Conservation (phyloP, 2,888 invertebrate genomes). For the Pristionchus japonicus region DNA sequence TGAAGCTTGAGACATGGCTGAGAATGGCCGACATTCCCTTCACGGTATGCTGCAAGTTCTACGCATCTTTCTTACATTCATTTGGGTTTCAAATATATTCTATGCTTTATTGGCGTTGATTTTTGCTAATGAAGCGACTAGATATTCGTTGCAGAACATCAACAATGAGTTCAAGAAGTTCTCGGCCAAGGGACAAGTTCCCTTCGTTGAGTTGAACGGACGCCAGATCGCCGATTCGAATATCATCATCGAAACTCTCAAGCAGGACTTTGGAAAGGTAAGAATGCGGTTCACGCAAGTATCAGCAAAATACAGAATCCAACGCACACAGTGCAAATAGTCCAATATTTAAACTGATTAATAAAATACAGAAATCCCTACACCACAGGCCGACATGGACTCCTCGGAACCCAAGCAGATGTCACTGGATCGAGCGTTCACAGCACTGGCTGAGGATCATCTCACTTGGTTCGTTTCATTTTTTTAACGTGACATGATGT, state of each 20-base stretch:
- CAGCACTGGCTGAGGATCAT: conserved; percentile 10
- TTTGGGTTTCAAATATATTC: no score
- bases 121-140: no score
- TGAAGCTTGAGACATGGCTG: conserved; percentile 42
- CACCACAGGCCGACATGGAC: neutral
- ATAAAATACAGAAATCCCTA: neutral
- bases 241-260: conserved; percentile 82
- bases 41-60: no score
- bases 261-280: conserved; percentile 39
- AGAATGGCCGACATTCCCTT: neutral
- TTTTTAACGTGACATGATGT: no score
- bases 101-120: no score
- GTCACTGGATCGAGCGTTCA: neutral
- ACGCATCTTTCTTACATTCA: no score
- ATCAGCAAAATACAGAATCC: no score
- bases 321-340: no score
- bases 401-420: conserved; percentile 1
- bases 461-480: neutral
- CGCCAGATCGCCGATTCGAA: conserved; percentile 93
- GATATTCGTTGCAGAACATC: conserved; percentile 69
- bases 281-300: neutral
- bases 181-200: conserved; percentile 69
- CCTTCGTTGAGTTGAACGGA: conserved; percentile 85
- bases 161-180: conserved; percentile 66
- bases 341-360: no score